Base-by-base conservation (phyloP, 2,797 vertebrate species). In the Clamator glandarius region DNA sequence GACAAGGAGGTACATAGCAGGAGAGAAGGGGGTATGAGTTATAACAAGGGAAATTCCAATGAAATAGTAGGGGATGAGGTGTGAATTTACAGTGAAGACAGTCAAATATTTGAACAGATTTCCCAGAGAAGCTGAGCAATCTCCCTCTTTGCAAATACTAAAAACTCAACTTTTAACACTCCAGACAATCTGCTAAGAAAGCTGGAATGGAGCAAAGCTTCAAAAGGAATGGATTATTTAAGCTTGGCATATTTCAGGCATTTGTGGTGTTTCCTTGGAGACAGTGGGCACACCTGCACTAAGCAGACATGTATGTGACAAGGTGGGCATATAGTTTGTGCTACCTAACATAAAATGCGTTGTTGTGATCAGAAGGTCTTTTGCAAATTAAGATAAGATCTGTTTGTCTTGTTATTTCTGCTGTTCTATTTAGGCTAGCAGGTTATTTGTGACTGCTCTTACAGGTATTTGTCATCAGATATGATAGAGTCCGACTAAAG, bases 281-380 rank as follows among this genome's bases (percentile, higher is more conserved):
- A 15, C 70, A 90, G 48, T 35, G 36, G 35, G 41, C 50, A 63
- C 57, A 77, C 59, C 63, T 89, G 63, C 13, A 12, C 62, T 31
- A 26, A 74, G 74, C 84, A 33, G 70, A 79, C 42, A 50, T 77
- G 52, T 46, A 42, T 73, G 59, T 44, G 66, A 86, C 61, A 46
- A 57, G 66, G 54, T 31, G 33, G 23, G 17, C 42, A 14, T 4
- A 2, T 15, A 29, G 63, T 25, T 20, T 7, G 18, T 39, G 13
- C 73, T 51, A 31, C 0, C 0, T 42, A 94, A 68, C 0, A 1
- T 9, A 39, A 64, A 46, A 35, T n/a, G 15, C 48, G 35, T 33
- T 72, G 12, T 9, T 5, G 4, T 18, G 14, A 64, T 61, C 46
- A 50, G 46, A 42, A 69, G 26, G 35, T 84, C 67, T 68, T 89